phyloP scores from a whole-genome alignment of 1,140 invertebrate genomes.

The Drosophila ercepeae region DNA sequence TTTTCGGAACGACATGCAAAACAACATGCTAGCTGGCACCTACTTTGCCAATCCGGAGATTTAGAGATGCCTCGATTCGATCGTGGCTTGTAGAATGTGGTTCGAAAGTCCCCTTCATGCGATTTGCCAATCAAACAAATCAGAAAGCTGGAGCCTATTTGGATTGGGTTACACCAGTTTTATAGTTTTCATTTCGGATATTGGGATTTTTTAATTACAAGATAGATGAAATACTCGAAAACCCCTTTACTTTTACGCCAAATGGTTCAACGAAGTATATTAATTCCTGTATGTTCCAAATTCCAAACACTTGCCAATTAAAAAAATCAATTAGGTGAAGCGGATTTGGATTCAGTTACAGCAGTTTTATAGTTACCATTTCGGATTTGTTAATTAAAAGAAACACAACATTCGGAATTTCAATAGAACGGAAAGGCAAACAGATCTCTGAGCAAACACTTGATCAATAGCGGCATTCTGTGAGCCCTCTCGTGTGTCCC shows the following conservation, averaged over 20 bases:
- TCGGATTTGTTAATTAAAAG: conserved; percentile 56
- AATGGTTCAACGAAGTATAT: no score
- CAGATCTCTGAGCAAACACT: conserved; percentile 68
- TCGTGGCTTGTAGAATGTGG: not conserved
- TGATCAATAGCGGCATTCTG: conserved; percentile 70
- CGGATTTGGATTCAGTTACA: conserved; percentile 46
- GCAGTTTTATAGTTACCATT: conserved; percentile 40
- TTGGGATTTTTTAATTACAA: not conserved
- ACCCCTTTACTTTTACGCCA: no score
- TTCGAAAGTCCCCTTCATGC: conserved; percentile 11
- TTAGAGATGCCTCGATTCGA: conserved; percentile 36
- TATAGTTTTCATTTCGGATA: not conserved
- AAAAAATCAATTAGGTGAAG: conserved; percentile 48
- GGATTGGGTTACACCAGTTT: conserved; percentile 1
- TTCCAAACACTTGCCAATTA: conserved; percentile 45
- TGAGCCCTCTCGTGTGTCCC: no score
- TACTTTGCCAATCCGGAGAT: conserved; percentile 49
- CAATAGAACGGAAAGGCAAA: conserved; percentile 62
- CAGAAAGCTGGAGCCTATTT: not conserved
- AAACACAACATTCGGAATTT: conserved; percentile 49
- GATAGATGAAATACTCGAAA: not conserved
- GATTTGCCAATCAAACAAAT: conserved; percentile 47
- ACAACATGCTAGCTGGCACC: conserved; percentile 76
- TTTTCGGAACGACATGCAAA: conserved; percentile 52
- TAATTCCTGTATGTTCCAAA: no score